Percentiles rank a stretch among this genome's conserved stretches.
These are phyloP conservation scores for Apodemia mormo DNA, from an alignment of 2,888 invertebrate genomes.

Conservation along the genomic window DNA sequence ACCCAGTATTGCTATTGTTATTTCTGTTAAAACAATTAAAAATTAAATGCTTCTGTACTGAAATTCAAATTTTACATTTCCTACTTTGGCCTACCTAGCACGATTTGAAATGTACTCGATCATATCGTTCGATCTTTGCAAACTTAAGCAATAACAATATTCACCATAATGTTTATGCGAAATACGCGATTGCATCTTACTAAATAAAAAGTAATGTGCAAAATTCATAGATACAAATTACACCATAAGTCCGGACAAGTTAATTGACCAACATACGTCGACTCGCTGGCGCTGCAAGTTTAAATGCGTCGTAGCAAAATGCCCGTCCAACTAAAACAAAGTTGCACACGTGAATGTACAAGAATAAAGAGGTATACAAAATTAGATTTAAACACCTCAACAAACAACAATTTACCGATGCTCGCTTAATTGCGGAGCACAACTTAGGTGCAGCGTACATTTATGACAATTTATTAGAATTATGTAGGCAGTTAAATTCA, in stretches of 20 bases:
- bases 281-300: not conserved
- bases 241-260: conserved; percentile 8
- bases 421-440: conserved; percentile 25
- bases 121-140: too few relatives aligned
- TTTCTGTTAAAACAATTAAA: too few relatives aligned
- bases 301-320: not conserved
- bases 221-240: conserved; percentile 8
- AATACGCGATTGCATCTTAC: too few relatives aligned
- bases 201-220: not conserved
- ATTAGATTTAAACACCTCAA: conserved; percentile 28
- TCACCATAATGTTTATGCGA: too few relatives aligned
- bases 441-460: conserved; percentile 19
- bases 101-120: too few relatives aligned
- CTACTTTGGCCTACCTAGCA: too few relatives aligned
- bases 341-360: conserved; percentile 5
- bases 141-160: too few relatives aligned
- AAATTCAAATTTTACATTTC: too few relatives aligned
- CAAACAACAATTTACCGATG: conserved; percentile 29
- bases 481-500: not conserved
- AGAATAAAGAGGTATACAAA: conserved; percentile 21
- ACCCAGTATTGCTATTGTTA: too few relatives aligned
- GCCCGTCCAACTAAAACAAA: conserved; percentile 17
- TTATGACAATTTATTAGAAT: not conserved
- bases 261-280: conserved; percentile 10
- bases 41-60: too few relatives aligned